phyloP scores from a whole-genome alignment of 2,113 vertebrate genomes.

The Myotis davidii region DNA sequence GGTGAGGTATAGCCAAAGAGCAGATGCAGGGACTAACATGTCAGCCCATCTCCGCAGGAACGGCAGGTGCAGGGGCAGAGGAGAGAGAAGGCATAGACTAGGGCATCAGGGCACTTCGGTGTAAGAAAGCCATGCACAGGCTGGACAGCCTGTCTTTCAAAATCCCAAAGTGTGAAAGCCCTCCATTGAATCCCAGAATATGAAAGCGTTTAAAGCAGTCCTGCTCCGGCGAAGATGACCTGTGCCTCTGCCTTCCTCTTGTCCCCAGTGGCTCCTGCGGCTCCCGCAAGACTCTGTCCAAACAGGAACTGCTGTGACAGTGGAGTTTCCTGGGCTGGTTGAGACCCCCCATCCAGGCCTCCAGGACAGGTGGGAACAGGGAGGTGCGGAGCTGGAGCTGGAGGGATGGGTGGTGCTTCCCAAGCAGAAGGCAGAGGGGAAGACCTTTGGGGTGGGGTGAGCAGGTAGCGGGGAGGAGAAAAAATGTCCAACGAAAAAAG shows the following conservation, averaged over 20 bases:
- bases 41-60: not conserved
- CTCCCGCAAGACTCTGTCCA: not conserved
- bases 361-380: not conserved
- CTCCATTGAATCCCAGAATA: not conserved
- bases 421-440: too few relatives aligned
- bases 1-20: not conserved
- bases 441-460: not conserved
- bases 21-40: not conserved
- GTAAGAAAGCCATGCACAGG: not conserved
- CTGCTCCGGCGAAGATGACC: not conserved
- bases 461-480: not conserved
- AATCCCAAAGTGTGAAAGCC: not conserved
- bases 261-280: rapidly evolving
- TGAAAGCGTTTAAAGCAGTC: not conserved
- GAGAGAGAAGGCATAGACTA: not conserved
- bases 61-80: rapidly evolving
- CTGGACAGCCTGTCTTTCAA: not conserved
- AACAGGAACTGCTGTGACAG: not conserved
- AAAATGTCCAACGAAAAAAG: not conserved
- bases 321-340: not conserved
- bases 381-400: not conserved
- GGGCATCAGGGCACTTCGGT: not conserved
- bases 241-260: not conserved
- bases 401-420: not conserved
- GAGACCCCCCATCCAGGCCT: not conserved